A percentile compares a stretch with the other conserved stretches of the same genome.
Conservation (phyloP, 1,140 invertebrate species). For the Hetaerina americana region DNA sequence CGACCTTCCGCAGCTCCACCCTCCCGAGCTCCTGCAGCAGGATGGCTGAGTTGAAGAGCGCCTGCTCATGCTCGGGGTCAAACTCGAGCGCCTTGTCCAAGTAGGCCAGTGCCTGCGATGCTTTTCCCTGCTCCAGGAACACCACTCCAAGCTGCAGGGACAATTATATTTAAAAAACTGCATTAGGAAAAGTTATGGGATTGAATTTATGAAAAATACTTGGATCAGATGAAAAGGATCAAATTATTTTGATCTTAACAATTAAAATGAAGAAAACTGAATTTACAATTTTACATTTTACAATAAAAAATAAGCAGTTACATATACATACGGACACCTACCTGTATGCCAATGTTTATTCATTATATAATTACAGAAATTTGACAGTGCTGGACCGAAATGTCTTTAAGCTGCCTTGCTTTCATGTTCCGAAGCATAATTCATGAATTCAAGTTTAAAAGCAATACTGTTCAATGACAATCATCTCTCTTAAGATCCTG, state of each 20-base stretch:
- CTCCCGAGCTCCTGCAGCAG: slow-evolving; percentile 78
- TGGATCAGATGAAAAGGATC: background rate
- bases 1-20: slow-evolving; percentile 60
- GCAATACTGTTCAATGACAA: too few relatives aligned
- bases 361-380: too few relatives aligned
- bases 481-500: too few relatives aligned
- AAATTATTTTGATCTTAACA: background rate
- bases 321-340: too few relatives aligned
- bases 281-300: background rate
- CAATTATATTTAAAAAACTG: slow-evolving; percentile 3
- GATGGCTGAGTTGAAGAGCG: slow-evolving; percentile 88
- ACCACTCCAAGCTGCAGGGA: slow-evolving; percentile 77
- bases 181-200: too few relatives aligned
- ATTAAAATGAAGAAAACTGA: background rate
- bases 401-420: too few relatives aligned
- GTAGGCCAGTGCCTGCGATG: slow-evolving; percentile 77
- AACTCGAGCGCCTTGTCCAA: slow-evolving; percentile 86
- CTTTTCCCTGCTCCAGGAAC: slow-evolving; percentile 80
- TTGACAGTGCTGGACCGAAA: too few relatives aligned
- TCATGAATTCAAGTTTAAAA: too few relatives aligned
- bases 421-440: too few relatives aligned
- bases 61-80: slow-evolving; percentile 90
- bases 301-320: too few relatives aligned
- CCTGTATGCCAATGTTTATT: too few relatives aligned
- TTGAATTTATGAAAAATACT: too few relatives aligned